A percentile compares a stretch with the other conserved stretches of the same genome.
Conservation (phyloP, 2,113 vertebrate genomes). For the Girardinichthys multiradiatus region DNA sequence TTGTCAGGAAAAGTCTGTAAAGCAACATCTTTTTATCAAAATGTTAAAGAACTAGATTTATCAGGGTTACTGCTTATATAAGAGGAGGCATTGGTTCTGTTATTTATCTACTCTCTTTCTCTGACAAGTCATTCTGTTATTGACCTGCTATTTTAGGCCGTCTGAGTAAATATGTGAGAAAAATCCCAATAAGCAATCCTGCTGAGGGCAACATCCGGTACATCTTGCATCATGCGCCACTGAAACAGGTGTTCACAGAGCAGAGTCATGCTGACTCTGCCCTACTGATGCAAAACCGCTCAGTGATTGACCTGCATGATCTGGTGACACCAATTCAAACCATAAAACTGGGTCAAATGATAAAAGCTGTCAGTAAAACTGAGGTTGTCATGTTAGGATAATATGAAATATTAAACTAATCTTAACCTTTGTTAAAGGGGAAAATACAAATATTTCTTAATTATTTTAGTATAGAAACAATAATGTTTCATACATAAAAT, state of each 20-base stretch:
- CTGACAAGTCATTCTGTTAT: background rate
- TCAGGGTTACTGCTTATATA: background rate
- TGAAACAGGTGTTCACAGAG: constrained; percentile 54
- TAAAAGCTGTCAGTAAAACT: background rate
- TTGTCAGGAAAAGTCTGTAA: background rate
- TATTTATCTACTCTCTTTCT: background rate
- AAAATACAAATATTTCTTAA: background rate
- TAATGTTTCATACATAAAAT: background rate
- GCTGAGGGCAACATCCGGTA: constrained; percentile 53
- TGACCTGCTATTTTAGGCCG: background rate
- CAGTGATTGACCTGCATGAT: constrained; percentile 43
- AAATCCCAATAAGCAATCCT: constrained; percentile 12
- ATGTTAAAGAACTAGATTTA: background rate
- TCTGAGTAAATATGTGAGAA: background rate
- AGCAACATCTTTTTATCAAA: background rate
- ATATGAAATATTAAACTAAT: background rate
- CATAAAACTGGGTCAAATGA: background rate
- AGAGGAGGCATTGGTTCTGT: background rate
- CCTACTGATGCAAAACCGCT: constrained; percentile 71
- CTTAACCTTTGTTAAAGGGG: background rate
- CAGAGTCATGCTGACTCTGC: constrained; percentile 44
- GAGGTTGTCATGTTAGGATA: background rate
- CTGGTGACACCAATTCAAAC: constrained; percentile 11
- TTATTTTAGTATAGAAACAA: background rate
- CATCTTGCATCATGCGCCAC: constrained; percentile 67